A percentile compares a stretch with the other conserved stretches of the same genome.
Evolutionary conservation across 2,888 invertebrate genomes (phyloP).

Genomic region (Ennomos erosarius): DNA sequence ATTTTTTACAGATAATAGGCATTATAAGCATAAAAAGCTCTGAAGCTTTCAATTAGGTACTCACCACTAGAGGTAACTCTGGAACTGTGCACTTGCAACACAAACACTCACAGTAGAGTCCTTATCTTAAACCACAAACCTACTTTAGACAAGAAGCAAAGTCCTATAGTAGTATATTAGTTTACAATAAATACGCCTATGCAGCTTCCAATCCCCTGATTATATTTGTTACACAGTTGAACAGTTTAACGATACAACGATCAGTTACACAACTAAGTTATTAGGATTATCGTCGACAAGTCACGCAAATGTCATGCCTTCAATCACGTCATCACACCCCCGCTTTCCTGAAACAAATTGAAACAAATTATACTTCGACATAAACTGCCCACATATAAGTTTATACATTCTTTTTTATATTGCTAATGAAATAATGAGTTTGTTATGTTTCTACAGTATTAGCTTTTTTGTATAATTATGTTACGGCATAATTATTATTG

Average conservation of each 20-base stretch:
- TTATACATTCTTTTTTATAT: background rate
- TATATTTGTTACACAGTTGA: constrained; percentile 4
- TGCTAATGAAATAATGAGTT: background rate
- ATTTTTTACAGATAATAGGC: no score
- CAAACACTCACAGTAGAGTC: constrained; percentile 24
- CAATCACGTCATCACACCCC: constrained; percentile 47
- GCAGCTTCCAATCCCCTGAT: constrained; percentile 7
- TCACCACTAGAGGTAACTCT: constrained; percentile 21
- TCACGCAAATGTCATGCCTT: constrained; percentile 66
- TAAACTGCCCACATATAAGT: background rate
- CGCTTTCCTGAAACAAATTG: constrained; percentile 54
- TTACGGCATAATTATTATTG: no score
- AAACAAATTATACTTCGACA: constrained; percentile 38
- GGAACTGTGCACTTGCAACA: constrained; percentile 22
- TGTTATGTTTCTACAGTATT: no score
- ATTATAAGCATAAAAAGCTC: no score
- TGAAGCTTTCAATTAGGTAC: constrained; percentile 1
- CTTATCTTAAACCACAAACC: constrained; percentile 27
- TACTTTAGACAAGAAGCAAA: constrained; percentile 20
- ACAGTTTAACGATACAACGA: constrained; percentile 51
- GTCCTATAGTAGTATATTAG: constrained; percentile 18
- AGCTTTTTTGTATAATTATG: no score
- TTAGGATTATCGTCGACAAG: constrained; percentile 51
- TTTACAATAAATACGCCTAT: constrained; percentile 16
- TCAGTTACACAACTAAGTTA: constrained; percentile 48